phyloP scores from a whole-genome alignment of 2,888 invertebrate genomes.

The Eumacrocentrus americanus region DNA sequence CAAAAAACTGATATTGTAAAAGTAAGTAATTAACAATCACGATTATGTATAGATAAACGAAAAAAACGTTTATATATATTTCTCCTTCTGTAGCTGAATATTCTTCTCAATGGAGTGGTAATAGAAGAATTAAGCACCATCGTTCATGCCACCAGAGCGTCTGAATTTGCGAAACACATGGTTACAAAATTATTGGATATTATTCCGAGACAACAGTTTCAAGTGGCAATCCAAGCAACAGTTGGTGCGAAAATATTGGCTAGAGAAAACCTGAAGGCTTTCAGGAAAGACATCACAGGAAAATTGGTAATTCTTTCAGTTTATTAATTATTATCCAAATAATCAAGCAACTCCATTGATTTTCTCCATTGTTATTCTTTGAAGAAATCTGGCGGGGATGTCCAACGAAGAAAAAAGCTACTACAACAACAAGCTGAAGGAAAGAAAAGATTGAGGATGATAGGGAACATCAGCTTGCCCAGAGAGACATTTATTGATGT shows the following conservation, averaged over 20 bases:
- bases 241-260: constrained; percentile 80
- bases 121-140: constrained; percentile 87
- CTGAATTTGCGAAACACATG: constrained; percentile 70
- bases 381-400: constrained; percentile 88
- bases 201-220: constrained; percentile 79
- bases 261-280: constrained; percentile 84
- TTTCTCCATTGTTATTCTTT: constrained; percentile 11
- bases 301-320: constrained; percentile 82
- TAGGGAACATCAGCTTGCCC: constrained; percentile 90
- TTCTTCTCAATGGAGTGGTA: constrained; percentile 77
- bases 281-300: constrained; percentile 90
- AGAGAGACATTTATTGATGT: constrained; percentile 93
- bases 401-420: constrained; percentile 87
- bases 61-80: not conserved
- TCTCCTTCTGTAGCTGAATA: constrained; percentile 67
- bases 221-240: constrained; percentile 86
- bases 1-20: constrained; percentile 78
- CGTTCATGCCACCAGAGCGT: constrained; percentile 75
- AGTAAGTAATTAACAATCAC: constrained; percentile 62
- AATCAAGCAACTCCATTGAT: not conserved
- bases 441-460: constrained; percentile 89
- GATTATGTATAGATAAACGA: not conserved
- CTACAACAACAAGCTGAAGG: constrained; percentile 90
- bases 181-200: constrained; percentile 79
- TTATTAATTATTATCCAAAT: not conserved